These are phyloP conservation scores for Anthoscopus minutus DNA, from an alignment of 2,113 vertebrate species.

Conservation along the genomic window DNA sequence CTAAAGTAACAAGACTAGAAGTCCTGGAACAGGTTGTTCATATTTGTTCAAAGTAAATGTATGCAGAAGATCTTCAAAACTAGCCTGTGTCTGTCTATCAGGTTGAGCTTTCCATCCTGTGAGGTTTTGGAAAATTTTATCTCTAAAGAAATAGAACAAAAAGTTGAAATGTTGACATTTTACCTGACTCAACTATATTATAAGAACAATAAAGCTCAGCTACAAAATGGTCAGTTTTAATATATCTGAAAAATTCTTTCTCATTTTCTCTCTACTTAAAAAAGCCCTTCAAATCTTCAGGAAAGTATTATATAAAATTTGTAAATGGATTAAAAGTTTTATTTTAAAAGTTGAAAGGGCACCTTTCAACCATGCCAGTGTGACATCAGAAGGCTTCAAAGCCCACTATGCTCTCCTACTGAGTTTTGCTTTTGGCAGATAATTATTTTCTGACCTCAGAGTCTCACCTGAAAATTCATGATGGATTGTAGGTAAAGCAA, in stretches of 20 bases:
- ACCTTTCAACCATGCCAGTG: background rate
- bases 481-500: background rate
- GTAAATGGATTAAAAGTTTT: background rate
- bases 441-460: background rate
- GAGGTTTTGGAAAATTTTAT: background rate
- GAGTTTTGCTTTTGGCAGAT: background rate
- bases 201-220: background rate
- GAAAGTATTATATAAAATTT: background rate
- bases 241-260: background rate
- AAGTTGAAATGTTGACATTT: slow-evolving; percentile 37
- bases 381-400: background rate
- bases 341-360: background rate
- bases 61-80: slow-evolving; percentile 20
- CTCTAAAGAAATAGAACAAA: background rate
- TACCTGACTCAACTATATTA: background rate
- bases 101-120: background rate
- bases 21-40: background rate
- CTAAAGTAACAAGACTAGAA: background rate
- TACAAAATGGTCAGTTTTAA: background rate
- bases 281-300: background rate
- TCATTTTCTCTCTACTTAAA: background rate
- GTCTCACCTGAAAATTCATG: background rate
- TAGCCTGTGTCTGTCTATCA: background rate
- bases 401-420: background rate
- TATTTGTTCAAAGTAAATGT: slow-evolving; percentile 11